These are phyloP conservation scores for Brienomyrus longianalis DNA, from an alignment of 2,113 vertebrate species.

Conservation along the genomic window DNA sequence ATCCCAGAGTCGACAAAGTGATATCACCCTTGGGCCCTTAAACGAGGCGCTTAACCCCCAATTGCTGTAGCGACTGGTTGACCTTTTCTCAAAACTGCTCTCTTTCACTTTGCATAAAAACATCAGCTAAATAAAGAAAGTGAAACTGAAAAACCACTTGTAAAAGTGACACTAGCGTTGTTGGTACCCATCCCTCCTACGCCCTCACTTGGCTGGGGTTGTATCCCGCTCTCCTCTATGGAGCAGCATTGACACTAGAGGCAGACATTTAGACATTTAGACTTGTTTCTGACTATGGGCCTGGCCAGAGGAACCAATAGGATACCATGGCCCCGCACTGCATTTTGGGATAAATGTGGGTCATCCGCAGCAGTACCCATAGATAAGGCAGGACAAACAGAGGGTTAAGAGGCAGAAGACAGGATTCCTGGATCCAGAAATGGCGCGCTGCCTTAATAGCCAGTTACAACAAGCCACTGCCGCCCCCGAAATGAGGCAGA, in stretches of 20 bases:
- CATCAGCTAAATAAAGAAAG: background rate
- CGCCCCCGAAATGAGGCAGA: background rate
- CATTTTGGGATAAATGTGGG: background rate
- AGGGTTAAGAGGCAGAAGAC: background rate
- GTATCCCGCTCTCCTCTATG: background rate
- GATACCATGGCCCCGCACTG: background rate
- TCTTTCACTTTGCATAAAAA: background rate
- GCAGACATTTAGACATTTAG: background rate
- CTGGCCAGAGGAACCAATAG: background rate
- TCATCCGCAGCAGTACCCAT: background rate
- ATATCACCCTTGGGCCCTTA: background rate
- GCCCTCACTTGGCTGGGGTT: background rate
- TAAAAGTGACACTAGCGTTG: background rate
- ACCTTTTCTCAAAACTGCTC: background rate
- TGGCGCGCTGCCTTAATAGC: background rate
- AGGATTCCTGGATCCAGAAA: background rate
- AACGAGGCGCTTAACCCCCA: background rate
- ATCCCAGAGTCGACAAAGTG: background rate
- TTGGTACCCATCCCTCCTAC: background rate
- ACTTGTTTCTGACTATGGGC: background rate
- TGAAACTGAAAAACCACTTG: background rate
- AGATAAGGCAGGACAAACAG: background rate
- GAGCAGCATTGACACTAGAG: background rate
- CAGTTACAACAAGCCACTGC: background rate
- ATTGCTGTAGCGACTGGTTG: background rate